Evolutionary conservation across 2,113 vertebrate genomes (phyloP), one percentile per base, ranked within the genome.

Genomic region (Sapajus apella): DNA sequence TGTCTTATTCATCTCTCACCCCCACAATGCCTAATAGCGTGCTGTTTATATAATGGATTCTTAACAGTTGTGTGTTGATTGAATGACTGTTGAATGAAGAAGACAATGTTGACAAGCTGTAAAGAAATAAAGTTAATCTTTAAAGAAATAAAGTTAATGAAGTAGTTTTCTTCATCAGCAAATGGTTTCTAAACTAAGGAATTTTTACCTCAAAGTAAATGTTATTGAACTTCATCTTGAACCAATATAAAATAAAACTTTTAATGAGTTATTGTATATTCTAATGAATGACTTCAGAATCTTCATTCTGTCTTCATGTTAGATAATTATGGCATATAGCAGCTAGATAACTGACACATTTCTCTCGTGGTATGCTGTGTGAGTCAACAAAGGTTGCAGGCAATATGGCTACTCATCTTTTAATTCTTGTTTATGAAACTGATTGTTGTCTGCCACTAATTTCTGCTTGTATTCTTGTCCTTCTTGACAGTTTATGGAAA

Each of bases 401-500:
- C 27, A 72, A 21, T 18, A 3, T 17, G 56, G 17, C 1, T 16
- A 50, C 52, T 68, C 11, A 2, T 47, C 32, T 86, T 96, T 87
- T 61, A 45, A 75, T 75, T 84, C 72, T 87, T 61, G 3, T 70
- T 95, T 97, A 66, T 70, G 37, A 87, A 84, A 35, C 81, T 70
- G 25, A 61, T 27, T 72, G 21, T 68, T 21, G 1, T 61, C 55
- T 90, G 97, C 82, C 21, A 81, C 32, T 81, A 0, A 66, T 97
- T 90, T 97, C 82, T 91, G 43, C n/a, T n/a, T 96, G 52, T 68
- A 81, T 96, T 56, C 47, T 11, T 61, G 96, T 20, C 32, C n/a
- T 5, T 92, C 90, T 3, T 81, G 68, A 95, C 0, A 87, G 90
- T 97, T 98, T 88, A n/a, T 14, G 47, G 20, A 92, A 96, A 96